Conservation (phyloP, 2,888 invertebrate genomes). For the Nebria brevicollis region DNA sequence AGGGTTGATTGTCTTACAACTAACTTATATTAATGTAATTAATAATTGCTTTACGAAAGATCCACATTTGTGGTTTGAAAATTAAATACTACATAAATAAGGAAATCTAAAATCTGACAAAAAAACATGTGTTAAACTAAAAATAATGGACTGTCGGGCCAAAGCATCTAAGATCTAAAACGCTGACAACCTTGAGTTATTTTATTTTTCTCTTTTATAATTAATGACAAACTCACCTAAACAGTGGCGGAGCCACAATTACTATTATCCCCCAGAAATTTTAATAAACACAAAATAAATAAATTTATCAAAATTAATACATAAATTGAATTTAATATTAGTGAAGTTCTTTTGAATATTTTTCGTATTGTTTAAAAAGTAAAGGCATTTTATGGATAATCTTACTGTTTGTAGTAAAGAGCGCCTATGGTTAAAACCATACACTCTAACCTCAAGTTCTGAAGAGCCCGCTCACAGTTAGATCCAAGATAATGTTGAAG, state of each 20-base stretch:
- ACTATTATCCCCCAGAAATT: not conserved
- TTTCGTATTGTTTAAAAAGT: not conserved
- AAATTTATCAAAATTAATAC: not conserved
- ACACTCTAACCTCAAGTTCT: conserved; percentile 18
- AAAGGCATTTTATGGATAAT: not conserved
- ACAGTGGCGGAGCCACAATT: conserved; percentile 5
- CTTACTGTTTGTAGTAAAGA: conserved; percentile 5
- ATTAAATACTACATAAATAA: not conserved
- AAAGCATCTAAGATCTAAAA: conserved; percentile 32
- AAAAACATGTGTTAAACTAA: conserved; percentile 11
- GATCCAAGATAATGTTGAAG: conserved; percentile 51
- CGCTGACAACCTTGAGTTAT: conserved; percentile 33
- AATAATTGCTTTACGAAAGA: conserved; percentile 17
- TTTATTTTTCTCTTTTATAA: conserved; percentile 37
- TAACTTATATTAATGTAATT: not conserved
- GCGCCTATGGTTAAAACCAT: conserved; percentile 17
- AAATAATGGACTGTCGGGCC: conserved; percentile 16
- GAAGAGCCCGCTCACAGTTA: not conserved
- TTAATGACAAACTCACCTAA: conserved; percentile 24
- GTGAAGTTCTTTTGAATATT: no score
- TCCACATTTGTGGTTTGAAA: not conserved
- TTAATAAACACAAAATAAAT: conserved; percentile 5
- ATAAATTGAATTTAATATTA: not conserved
- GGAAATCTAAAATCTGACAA: not conserved
- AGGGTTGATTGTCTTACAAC: not conserved